Conservation (phyloP, 1,140 invertebrate genomes). For the Dendrolimus kikuchii region DNA sequence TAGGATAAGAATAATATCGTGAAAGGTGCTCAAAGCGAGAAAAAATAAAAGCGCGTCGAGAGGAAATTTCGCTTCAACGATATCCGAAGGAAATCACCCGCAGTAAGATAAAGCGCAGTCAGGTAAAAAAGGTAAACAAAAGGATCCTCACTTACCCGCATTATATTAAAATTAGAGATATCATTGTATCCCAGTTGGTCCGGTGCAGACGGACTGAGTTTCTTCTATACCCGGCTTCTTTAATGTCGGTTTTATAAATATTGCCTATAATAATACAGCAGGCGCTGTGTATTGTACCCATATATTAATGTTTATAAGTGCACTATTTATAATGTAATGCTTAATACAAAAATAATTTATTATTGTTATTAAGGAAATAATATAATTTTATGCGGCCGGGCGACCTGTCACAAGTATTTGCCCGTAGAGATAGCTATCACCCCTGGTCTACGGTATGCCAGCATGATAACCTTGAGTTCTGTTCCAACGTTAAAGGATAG, state of each 20-base stretch:
- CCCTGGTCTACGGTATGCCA: no score
- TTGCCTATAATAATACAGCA: no score
- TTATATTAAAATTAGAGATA: conserved; percentile 12
- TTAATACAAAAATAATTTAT: no score
- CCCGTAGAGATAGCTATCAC: no score
- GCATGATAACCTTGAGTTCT: no score
- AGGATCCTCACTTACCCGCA: conserved; percentile 7
- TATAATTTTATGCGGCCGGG: no score
- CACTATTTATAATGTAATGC: no score
- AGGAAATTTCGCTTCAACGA: conserved; percentile 2
- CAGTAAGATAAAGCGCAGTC: conserved; percentile 10
- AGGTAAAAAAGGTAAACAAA: conserved; percentile 11
- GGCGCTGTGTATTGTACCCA: no score
- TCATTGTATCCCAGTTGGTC: conserved; percentile 1
- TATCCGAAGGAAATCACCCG: conserved; percentile 9
- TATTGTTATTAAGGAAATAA: no score
- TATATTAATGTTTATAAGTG: no score
- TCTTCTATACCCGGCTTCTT: background rate
- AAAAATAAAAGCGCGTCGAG: conserved; percentile 1
- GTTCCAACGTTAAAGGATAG: no score
- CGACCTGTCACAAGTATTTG: no score
- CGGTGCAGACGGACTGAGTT: background rate
- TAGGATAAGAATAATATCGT: background rate
- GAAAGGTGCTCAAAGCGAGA: conserved; percentile 1
- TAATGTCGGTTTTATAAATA: background rate